Base-by-base conservation (phyloP, 1,140 invertebrate species). In the Drosophila sucinea region DNA sequence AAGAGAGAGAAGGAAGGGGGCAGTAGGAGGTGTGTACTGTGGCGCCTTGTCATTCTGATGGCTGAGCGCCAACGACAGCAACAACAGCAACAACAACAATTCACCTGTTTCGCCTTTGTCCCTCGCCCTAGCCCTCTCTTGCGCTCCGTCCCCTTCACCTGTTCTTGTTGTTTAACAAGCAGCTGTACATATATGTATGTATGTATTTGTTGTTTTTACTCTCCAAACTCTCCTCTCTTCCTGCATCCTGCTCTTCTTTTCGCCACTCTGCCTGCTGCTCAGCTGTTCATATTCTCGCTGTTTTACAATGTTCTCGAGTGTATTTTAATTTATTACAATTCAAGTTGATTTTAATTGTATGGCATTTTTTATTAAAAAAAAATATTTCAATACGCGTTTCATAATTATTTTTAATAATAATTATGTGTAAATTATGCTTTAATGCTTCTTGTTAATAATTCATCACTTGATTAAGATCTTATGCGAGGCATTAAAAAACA, bases 71-170 rank as follows among this genome's bases (percentile, higher is more conserved):
- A 51, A 51, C 44, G 11, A 38, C 35, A 38, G 5, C 33, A 44
- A 3, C 41, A 47, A 23, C 17, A 47, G 3, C 41, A 44, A 44
- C 41, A 47, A 51, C 44, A 47, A 47, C 44, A 27, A 51, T 51
- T 51, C 44, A 51, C 44, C 44, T 51, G 44, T 51, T 51, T 51
- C 44, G 44, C 44, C 44, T 27, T 51, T 51, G 44, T 51, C 44
- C 7, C 44, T 23, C 23, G 17, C 2, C 44, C 44, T 23, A 1
- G 17, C 2, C 44, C 17, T 10, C 44, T 27, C 6, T 51, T 3
- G 44, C 6, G 44, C 44, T 17, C 44, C 44, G 10, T 7, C 4
- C 8, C 27, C 27, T 27, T 10, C 17, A 23, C 7, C 23, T 47
- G 7, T 51, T 51, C 8, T 51, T 51, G 23, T 51, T 51, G 44